Conservation (phyloP, 2,113 vertebrate genomes). For the Steatornis caripensis region DNA sequence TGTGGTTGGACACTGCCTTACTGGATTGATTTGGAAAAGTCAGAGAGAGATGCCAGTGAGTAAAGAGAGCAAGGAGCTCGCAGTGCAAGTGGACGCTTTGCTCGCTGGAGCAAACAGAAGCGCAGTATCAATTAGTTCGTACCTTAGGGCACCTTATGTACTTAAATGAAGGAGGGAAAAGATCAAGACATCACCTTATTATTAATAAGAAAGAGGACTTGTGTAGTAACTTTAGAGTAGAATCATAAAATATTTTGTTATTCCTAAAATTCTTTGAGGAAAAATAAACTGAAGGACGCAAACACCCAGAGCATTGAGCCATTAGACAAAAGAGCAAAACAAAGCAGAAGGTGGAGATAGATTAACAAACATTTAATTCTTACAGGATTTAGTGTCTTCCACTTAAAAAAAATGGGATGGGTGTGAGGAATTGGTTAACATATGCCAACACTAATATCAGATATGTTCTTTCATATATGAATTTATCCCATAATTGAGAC, state of each 20-base stretch:
- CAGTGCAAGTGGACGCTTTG: background rate
- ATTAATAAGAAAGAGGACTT: background rate
- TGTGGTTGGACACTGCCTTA: background rate
- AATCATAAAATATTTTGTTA: background rate
- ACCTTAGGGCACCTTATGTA: slow-evolving; percentile 4
- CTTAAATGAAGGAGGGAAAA: slow-evolving; percentile 2
- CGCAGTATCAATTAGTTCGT: slow-evolving; percentile 38
- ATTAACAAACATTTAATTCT: background rate
- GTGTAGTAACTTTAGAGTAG: background rate
- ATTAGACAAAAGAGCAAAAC: background rate
- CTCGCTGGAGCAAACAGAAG: slow-evolving; percentile 33
- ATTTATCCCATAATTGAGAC: background rate
- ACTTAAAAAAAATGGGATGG: background rate
- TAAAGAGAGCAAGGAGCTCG: background rate
- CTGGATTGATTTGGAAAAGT: background rate
- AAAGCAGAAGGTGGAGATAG: background rate
- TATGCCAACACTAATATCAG: background rate
- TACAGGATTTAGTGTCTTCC: background rate
- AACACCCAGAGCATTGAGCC: background rate
- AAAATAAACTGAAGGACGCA: background rate
- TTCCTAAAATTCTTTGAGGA: background rate
- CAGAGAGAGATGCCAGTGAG: background rate
- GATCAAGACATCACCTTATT: background rate
- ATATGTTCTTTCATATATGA: background rate
- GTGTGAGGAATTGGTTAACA: background rate